Conservation (phyloP, 2,888 invertebrate genomes). For the Drosophila mimica region DNA sequence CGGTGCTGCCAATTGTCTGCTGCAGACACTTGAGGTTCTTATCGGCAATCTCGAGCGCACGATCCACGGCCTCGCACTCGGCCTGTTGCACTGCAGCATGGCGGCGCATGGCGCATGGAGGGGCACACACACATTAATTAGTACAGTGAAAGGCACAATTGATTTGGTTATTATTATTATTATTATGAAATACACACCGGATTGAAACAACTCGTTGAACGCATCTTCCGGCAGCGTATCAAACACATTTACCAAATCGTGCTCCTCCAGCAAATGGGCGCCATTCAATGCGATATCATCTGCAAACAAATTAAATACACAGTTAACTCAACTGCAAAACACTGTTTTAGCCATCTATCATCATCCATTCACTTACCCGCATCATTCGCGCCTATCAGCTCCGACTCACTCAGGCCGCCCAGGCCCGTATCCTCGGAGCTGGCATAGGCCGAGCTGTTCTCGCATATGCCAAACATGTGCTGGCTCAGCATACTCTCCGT, state of each 20-base stretch:
- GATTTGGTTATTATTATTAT: constrained; percentile 58
- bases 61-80: constrained; percentile 94
- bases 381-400: constrained; percentile 86
- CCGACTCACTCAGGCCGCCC: constrained; percentile 87
- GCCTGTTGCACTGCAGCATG: constrained; percentile 87
- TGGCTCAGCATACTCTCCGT: constrained; percentile 81
- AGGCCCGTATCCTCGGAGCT: constrained; percentile 88
- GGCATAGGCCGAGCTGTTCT: constrained; percentile 88
- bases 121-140: constrained; percentile 75
- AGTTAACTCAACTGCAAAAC: constrained; percentile 1
- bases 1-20: constrained; percentile 86
- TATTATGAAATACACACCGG: constrained; percentile 85
- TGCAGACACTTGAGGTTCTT: constrained; percentile 90
- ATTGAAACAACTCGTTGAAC: constrained; percentile 92
- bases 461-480: constrained; percentile 85
- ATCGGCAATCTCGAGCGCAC: constrained; percentile 92
- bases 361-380: constrained; percentile 74
- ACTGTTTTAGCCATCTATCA: background rate
- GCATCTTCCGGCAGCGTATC: constrained; percentile 92
- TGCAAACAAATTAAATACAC: constrained; percentile 60
- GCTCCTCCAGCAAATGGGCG: constrained; percentile 89
- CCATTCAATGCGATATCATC: constrained; percentile 87
- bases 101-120: constrained; percentile 40
- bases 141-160: constrained; percentile 70
- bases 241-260: constrained; percentile 91